phyloP scores from a whole-genome alignment of 30 jellyfish, hydroid and myxozoan genomes.

The Pseudorhiza aurosa region DNA sequence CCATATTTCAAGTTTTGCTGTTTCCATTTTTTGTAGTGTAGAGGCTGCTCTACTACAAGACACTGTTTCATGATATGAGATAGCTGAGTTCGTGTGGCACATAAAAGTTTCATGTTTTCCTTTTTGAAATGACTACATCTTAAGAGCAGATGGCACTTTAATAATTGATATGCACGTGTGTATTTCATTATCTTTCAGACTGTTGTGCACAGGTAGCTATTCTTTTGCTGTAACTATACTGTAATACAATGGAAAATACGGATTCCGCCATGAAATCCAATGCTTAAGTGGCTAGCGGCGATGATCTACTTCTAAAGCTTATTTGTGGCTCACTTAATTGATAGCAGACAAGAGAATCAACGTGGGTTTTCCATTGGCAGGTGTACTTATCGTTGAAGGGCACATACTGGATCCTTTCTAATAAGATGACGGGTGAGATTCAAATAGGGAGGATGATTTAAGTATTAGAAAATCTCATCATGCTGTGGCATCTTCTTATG shows the following conservation, averaged over 20 bases:
- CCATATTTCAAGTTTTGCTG: too few relatives aligned
- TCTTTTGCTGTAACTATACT: constrained; percentile 17
- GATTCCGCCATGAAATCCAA: neutral
- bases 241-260: neutral
- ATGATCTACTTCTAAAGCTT: neutral
- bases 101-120: neutral
- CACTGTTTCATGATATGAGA: too few relatives aligned
- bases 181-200: neutral
- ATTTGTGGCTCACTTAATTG: constrained; percentile 20
- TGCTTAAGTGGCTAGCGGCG: constrained; percentile 40
- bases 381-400: constrained; percentile 1
- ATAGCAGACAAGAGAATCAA: constrained; percentile 15
- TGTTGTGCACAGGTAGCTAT: neutral
- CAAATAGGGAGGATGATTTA: neutral
- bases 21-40: too few relatives aligned
- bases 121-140: neutral
- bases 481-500: neutral
- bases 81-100: too few relatives aligned
- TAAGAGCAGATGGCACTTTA: neutral
- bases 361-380: constrained; percentile 35
- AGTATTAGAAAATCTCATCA: neutral
- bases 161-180: constrained; percentile 4
- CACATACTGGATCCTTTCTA: neutral
- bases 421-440: neutral
- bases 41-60: too few relatives aligned